These are phyloP conservation scores for Nyleta sp. DNA, from an alignment of 2,888 invertebrate species.

Conservation along the genomic window DNA sequence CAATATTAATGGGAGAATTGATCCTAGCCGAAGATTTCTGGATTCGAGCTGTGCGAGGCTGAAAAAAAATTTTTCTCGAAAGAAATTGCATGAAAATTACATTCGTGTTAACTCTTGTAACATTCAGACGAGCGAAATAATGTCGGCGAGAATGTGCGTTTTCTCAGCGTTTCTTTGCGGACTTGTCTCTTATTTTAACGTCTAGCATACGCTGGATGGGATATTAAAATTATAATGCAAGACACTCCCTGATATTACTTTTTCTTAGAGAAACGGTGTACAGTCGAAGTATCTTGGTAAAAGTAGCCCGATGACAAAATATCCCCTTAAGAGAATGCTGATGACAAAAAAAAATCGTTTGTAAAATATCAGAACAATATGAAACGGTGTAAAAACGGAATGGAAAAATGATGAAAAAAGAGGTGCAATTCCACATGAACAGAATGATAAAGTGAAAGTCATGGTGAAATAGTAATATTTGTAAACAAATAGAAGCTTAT, in stretches of 20 bases:
- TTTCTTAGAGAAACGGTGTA: background rate
- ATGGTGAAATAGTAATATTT: background rate
- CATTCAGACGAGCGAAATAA: slow-evolving; percentile 12
- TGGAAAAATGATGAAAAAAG: too few relatives aligned
- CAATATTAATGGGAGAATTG: slow-evolving; percentile 6
- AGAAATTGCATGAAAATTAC: slow-evolving; percentile 5
- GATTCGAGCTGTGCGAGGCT: background rate
- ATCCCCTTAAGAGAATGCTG: too few relatives aligned
- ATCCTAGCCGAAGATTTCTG: too few relatives aligned
- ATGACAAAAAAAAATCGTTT: too few relatives aligned
- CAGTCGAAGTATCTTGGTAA: too few relatives aligned
- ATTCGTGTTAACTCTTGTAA: background rate
- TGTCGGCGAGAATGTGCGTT: background rate
- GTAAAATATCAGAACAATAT: too few relatives aligned
- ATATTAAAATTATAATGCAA: slow-evolving; percentile 28
- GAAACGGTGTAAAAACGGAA: too few relatives aligned
- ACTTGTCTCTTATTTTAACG: slow-evolving; percentile 16
- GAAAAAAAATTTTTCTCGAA: background rate
- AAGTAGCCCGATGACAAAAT: too few relatives aligned
- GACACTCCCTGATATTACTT: background rate
- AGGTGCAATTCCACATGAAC: too few relatives aligned
- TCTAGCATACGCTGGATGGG: slow-evolving; percentile 8
- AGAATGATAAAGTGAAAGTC: too few relatives aligned
- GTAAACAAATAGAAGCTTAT: too few relatives aligned
- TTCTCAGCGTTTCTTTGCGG: background rate